phyloP scores from a whole-genome alignment of 2,888 invertebrate species.

The Lasioglossum vierecki region DNA sequence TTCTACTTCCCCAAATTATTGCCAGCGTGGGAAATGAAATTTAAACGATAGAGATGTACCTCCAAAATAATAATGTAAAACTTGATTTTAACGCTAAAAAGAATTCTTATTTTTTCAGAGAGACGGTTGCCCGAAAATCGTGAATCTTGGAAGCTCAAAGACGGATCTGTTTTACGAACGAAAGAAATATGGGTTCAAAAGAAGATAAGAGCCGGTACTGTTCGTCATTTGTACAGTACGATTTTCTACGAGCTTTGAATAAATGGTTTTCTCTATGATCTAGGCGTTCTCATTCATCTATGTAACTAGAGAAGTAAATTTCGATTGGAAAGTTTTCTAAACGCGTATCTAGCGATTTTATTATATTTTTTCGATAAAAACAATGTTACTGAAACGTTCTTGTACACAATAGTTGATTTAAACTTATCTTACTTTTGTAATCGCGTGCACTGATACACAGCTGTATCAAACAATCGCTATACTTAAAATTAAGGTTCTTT shows the following conservation, averaged over 20 bases:
- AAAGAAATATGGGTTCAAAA: constrained; percentile 99
- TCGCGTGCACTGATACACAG: constrained; percentile 5
- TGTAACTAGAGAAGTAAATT: neutral
- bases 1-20: neutral
- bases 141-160: constrained; percentile 99
- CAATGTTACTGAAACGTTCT: neutral
- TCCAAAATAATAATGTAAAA: neutral
- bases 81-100: neutral
- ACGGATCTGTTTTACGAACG: constrained; percentile 99
- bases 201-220: constrained; percentile 87
- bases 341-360: neutral
- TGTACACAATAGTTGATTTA: neutral
- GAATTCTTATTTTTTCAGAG: constrained; percentile 85
- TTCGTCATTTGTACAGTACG: constrained; percentile 1
- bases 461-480: neutral
- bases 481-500: constrained; percentile 1
- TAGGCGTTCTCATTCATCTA: neutral
- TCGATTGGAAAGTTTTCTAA: neutral
- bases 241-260: constrained; percentile 19
- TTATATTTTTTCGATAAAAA: constrained; percentile 2
- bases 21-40: neutral
- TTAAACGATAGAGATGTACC: neutral
- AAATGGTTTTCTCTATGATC: constrained; percentile 17
- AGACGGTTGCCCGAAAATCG: constrained; percentile 99
- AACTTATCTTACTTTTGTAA: neutral